A percentile compares a stretch with the other conserved stretches of the same genome.
Conservation (phyloP, 1,140 invertebrate genomes). For the Cydia pomonella region DNA sequence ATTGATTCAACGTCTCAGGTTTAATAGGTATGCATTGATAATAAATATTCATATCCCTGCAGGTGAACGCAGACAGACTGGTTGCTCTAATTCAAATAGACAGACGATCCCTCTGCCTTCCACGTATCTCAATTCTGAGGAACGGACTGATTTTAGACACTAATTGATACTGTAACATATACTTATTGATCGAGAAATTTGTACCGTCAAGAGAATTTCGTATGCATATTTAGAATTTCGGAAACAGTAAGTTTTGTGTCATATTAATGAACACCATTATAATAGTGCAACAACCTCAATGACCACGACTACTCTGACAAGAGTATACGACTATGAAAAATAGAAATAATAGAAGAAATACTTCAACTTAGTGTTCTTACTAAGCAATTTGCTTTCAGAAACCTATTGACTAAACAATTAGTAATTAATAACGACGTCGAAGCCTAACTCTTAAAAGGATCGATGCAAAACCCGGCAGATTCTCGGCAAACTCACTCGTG, state of each 20-base stretch:
- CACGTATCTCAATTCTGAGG: background rate
- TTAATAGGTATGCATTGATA: constrained; percentile 51
- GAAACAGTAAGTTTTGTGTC: no score
- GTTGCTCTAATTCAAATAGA: constrained; percentile 64
- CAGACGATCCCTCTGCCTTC: constrained; percentile 48
- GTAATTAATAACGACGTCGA: background rate
- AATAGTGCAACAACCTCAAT: no score
- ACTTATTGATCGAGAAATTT: no score
- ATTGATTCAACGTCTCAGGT: constrained; percentile 69
- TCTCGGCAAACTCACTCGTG: constrained; percentile 32
- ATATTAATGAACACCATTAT: no score
- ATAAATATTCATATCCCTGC: constrained; percentile 77
- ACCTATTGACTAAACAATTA: background rate
- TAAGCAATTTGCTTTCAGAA: no score
- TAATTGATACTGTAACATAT: no score
- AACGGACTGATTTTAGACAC: background rate
- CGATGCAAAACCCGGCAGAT: background rate
- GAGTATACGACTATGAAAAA: no score
- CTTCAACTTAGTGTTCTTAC: no score
- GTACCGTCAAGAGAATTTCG: no score
- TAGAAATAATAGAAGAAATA: no score
- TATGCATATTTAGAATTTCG: no score
- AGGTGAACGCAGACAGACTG: background rate
- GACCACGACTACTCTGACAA: no score
- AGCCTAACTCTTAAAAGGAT: background rate